Conservation (phyloP, 1,140 invertebrate species). For the Camponotus pennsylvanicus region DNA sequence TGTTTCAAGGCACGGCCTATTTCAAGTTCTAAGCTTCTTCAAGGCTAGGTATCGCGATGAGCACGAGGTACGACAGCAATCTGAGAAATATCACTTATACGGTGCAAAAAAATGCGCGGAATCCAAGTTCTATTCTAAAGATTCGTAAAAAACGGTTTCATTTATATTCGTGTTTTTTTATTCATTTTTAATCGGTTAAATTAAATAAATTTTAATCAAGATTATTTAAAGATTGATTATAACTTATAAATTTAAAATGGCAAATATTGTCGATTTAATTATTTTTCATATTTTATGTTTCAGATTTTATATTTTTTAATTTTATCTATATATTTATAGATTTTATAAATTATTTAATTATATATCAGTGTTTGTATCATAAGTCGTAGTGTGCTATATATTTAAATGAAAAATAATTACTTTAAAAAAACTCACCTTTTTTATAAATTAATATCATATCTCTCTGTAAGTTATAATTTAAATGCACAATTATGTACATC, state of each 20-base stretch:
- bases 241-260: background rate
- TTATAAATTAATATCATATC: background rate
- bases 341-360: background rate
- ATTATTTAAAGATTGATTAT: background rate
- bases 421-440: background rate
- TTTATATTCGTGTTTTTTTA: background rate
- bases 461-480: background rate
- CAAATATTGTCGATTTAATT: background rate
- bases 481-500: background rate
- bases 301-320: background rate
- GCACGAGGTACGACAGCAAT: background rate
- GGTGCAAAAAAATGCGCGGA: conserved; percentile 38
- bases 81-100: conserved; percentile 58
- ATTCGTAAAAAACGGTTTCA: background rate
- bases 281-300: background rate
- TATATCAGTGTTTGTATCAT: background rate
- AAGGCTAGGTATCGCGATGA: background rate
- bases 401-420: background rate
- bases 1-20: conserved; percentile 71
- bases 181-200: background rate
- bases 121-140: conserved; percentile 26
- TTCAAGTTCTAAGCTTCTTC: conserved; percentile 76
- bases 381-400: background rate
- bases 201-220: background rate
- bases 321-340: background rate